Evolutionary conservation across 64 coral and sea anemone species (phyloP).

Genomic region (Porites lutea): DNA sequence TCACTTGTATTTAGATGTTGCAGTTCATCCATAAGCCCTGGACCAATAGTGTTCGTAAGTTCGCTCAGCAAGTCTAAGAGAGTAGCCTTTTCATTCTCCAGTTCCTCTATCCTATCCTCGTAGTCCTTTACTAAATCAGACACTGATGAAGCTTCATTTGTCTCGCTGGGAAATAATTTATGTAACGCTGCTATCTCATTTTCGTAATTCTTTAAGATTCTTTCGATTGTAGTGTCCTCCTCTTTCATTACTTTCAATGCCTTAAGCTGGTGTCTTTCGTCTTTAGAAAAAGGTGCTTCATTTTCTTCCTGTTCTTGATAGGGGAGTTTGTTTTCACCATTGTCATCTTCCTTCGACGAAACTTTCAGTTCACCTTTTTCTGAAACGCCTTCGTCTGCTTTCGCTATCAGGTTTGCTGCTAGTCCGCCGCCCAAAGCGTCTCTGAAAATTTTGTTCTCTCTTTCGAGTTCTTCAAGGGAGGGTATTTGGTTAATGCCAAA

Average conservation of each 20-base stretch:
- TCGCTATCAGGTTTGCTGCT: background rate
- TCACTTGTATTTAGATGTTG: background rate
- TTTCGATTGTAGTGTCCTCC: background rate
- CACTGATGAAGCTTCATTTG: background rate
- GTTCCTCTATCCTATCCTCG: background rate
- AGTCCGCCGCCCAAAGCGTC: background rate
- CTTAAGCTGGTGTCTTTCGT: background rate
- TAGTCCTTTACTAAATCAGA: background rate
- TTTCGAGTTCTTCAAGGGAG: background rate
- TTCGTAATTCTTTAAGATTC: background rate
- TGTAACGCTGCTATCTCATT: background rate
- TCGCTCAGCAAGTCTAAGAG: background rate
- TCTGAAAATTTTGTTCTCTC: conserved; percentile 1
- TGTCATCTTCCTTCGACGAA: background rate
- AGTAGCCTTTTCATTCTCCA: background rate
- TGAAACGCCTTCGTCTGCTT: background rate
- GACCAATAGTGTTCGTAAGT: background rate
- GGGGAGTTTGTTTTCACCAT: background rate
- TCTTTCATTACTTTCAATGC: background rate
- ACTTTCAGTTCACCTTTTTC: background rate
- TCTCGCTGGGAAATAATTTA: background rate
- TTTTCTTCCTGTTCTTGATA: background rate
- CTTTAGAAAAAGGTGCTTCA: background rate
- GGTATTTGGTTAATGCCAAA: background rate
- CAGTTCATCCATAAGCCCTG: background rate